phyloP scores from a whole-genome alignment of 2,113 vertebrate species.

The Larimichthys crocea region DNA sequence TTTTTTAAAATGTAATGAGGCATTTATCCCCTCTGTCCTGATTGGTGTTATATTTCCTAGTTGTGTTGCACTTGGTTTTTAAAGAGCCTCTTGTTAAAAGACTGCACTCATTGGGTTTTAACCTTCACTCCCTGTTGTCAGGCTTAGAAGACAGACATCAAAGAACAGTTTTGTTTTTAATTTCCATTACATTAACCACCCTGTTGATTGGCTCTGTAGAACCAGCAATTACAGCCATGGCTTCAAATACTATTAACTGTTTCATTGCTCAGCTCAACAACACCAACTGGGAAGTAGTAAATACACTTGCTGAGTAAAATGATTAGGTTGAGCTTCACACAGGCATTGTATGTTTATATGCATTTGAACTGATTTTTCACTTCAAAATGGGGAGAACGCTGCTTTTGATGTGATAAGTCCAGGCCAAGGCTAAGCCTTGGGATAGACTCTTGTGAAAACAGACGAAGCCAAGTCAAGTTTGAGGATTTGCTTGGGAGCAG shows the following conservation, averaged over 20 bases:
- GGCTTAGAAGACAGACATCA: slow-evolving; percentile 61
- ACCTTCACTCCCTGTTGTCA: slow-evolving; percentile 57
- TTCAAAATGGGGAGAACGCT: slow-evolving; percentile 1
- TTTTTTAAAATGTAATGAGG: slow-evolving; percentile 47
- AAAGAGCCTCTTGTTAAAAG: slow-evolving; percentile 46
- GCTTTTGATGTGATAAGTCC: slow-evolving; percentile 40
- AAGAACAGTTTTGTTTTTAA: slow-evolving; percentile 65
- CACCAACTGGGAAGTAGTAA: not conserved
- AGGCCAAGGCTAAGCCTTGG: slow-evolving; percentile 19
- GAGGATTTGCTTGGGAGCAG: slow-evolving; percentile 50
- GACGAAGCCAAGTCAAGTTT: slow-evolving; percentile 52
- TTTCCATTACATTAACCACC: slow-evolving; percentile 57
- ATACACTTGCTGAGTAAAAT: slow-evolving; percentile 14
- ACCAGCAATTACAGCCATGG: slow-evolving; percentile 40
- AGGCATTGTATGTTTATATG: slow-evolving; percentile 4
- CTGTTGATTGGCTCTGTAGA: slow-evolving; percentile 56
- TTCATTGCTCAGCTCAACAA: slow-evolving; percentile 31
- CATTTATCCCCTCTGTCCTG: slow-evolving; percentile 52
- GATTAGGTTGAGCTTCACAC: not conserved
- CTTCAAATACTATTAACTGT: slow-evolving; percentile 37
- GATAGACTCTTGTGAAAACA: slow-evolving; percentile 30
- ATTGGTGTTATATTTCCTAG: slow-evolving; percentile 36
- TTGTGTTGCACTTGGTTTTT: slow-evolving; percentile 42
- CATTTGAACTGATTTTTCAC: slow-evolving; percentile 2
- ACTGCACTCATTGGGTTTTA: slow-evolving; percentile 40